A percentile compares a stretch with the other conserved stretches of the same genome.
These are phyloP conservation scores for Gymnocheta viridis DNA, from an alignment of 2,888 invertebrate species.

Conservation along the genomic window DNA sequence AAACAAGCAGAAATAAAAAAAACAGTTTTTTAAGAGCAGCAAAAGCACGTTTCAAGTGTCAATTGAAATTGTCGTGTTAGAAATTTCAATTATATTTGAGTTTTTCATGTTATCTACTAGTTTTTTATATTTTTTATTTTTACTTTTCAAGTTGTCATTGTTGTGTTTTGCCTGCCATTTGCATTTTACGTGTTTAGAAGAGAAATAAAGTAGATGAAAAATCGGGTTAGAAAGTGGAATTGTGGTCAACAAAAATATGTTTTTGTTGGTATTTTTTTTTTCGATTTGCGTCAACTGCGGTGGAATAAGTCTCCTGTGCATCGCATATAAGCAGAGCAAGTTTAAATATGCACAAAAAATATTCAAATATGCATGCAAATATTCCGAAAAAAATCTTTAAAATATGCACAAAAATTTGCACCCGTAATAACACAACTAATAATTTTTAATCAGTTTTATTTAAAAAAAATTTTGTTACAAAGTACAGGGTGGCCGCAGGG, in stretches of 20 bases:
- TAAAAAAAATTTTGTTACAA: too few species aligned
- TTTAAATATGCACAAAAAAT: too few species aligned
- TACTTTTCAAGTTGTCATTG: conserved; percentile 13
- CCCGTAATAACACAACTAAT: too few species aligned
- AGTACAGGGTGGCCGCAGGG: too few species aligned
- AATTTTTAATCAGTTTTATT: too few species aligned
- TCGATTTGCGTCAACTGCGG: too few species aligned
- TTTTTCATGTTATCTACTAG: conserved; percentile 9
- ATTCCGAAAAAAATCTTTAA: too few species aligned
- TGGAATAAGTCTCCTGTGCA: too few species aligned
- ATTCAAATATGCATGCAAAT: too few species aligned
- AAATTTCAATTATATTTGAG: conserved; percentile 67
- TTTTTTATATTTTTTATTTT: too few species aligned
- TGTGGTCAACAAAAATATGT: conserved; percentile 24
- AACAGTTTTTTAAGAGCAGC: conserved; percentile 19
- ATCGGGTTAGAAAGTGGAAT: conserved; percentile 2
- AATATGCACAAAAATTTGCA: too few species aligned
- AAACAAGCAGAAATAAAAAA: neutral
- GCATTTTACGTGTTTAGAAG: conserved; percentile 41
- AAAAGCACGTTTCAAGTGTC: conserved; percentile 69
- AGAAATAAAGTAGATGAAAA: conserved; percentile 5
- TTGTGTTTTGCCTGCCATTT: conserved; percentile 30
- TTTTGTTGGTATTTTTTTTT: neutral
- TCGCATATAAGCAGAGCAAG: too few species aligned
- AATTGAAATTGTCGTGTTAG: conserved; percentile 70